A percentile compares a stretch with the other conserved stretches of the same genome.
These are phyloP conservation scores for Sorex araneus DNA, from an alignment of 2,113 vertebrate genomes.

Conservation along the genomic window DNA sequence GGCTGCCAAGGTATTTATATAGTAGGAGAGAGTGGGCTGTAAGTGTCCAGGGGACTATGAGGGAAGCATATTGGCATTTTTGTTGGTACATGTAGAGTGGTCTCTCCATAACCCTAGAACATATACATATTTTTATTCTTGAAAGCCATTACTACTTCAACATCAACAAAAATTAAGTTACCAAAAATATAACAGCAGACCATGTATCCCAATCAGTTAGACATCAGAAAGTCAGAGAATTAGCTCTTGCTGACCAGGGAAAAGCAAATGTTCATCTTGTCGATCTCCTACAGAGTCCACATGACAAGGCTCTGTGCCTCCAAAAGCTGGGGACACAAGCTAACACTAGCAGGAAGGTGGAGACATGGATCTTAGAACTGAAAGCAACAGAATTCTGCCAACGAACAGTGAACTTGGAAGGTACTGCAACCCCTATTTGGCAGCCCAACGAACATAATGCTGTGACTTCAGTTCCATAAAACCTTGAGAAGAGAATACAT, in stretches of 20 bases:
- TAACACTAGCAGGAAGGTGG: neutral
- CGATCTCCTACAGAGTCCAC: neutral
- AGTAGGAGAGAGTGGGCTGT: too few species aligned
- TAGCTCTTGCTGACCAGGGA: neutral
- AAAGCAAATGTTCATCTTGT: neutral
- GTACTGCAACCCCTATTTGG: neutral
- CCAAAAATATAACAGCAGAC: too few species aligned
- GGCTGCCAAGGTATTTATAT: too few species aligned
- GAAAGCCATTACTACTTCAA: too few species aligned
- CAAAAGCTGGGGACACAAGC: neutral
- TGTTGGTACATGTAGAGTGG: too few species aligned
- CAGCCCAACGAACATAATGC: neutral
- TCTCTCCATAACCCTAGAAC: too few species aligned
- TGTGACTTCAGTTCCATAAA: neutral
- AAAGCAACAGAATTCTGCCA: slow-evolving; percentile 10
- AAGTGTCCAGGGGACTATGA: too few species aligned
- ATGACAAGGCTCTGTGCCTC: neutral
- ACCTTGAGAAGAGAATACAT: neutral
- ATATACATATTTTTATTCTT: too few species aligned
- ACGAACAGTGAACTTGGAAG: slow-evolving; percentile 41
- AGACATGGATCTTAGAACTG: neutral
- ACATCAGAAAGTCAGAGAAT: neutral
- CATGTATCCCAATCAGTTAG: neutral
- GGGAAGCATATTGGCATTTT: too few species aligned
- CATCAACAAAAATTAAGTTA: too few species aligned